phyloP scores from a whole-genome alignment of 2,888 invertebrate genomes.

The Eupithecia tripunctaria region DNA sequence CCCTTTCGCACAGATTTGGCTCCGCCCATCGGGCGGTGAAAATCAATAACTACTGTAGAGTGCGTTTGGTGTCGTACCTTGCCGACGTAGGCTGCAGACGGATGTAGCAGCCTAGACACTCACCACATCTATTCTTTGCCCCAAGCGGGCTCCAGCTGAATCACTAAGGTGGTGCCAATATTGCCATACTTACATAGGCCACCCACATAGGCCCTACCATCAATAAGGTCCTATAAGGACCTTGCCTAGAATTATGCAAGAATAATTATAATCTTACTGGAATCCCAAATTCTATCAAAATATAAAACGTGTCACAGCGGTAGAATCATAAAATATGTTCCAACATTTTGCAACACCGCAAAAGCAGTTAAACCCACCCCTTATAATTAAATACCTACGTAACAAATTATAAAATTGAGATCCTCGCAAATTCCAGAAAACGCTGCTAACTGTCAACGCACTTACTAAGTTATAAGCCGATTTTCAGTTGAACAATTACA shows the following conservation, averaged over 20 bases:
- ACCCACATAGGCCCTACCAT: neutral
- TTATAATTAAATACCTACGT: slow-evolving; percentile 16
- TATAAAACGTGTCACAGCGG: slow-evolving; percentile 2
- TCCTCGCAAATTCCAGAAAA: slow-evolving; percentile 50
- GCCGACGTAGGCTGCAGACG: slow-evolving; percentile 70
- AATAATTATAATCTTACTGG: neutral
- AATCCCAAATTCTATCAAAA: neutral
- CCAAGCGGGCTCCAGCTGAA: neutral
- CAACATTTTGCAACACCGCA: slow-evolving; percentile 14
- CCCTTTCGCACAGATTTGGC: slow-evolving; percentile 81
- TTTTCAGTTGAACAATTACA: slow-evolving; percentile 62
- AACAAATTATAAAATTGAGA: slow-evolving; percentile 33
- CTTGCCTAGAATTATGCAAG: neutral
- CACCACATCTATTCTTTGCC: neutral
- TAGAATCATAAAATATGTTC: slow-evolving; percentile 2
- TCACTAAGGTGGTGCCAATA: neutral
- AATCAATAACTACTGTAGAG: slow-evolving; percentile 84
- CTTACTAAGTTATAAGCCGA: slow-evolving; percentile 57
- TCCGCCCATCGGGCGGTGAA: slow-evolving; percentile 81
- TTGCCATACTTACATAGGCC: neutral
- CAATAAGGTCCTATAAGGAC: neutral
- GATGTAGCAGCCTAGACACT: slow-evolving; percentile 52
- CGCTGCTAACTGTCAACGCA: slow-evolving; percentile 50
- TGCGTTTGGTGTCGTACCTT: slow-evolving; percentile 79
- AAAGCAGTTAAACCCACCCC: slow-evolving; percentile 12